Evolutionary conservation across 2,113 vertebrate species (phyloP), one percentile per base, ranked within the genome.

Genomic region (Meleagris gallopavo): DNA sequence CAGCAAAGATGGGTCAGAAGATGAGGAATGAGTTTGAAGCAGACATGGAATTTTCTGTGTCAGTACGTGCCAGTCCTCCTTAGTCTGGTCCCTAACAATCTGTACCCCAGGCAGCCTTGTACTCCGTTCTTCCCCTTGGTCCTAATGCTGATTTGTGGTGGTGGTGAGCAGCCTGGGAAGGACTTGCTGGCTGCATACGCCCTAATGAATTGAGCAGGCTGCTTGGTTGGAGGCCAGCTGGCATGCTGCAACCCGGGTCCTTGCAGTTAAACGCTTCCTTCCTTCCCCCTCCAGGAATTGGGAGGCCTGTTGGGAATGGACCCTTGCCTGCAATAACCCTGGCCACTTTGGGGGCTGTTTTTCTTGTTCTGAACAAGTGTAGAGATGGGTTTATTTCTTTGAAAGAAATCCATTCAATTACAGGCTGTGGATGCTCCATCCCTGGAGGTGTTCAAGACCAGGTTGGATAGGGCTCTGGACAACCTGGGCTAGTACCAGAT

Each of bases 161-260:
- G 30, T 29, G 36, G n/a, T n/a, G 87, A 76, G 78, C 41, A 52
- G 30, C 52, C 21, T 84, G 0, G 0, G 91, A 21, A 69, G 81
- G 66, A 13, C 46, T 36, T 41, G 50, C 76, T 50, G 70, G 71
- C 58, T 89, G 2, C 65, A 5, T 36, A n/a, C 13, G 5, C 29
- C n/a, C 38, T 91, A 73, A 83, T 80, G 90, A 89, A 24, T 30
- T 0, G 2, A 82, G 84, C 84, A 43, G 84, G 54, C 50, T 13
- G 1, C 79, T 91, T 96, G 93, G 48, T 13, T 3, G 5, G 71
- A 46, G 71, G 89, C 89, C 96, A 91, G 4, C 87, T 88, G 87
- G 71, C 54, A 19, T 0, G 0, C 14, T 10, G 66, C 22, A 25
- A 14, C 43, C 70, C 6, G 0, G 5, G 50, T 84, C 80, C 61